Base-by-base conservation (phyloP, 2,888 invertebrate species). In the Lamellibrachia satsuma region DNA sequence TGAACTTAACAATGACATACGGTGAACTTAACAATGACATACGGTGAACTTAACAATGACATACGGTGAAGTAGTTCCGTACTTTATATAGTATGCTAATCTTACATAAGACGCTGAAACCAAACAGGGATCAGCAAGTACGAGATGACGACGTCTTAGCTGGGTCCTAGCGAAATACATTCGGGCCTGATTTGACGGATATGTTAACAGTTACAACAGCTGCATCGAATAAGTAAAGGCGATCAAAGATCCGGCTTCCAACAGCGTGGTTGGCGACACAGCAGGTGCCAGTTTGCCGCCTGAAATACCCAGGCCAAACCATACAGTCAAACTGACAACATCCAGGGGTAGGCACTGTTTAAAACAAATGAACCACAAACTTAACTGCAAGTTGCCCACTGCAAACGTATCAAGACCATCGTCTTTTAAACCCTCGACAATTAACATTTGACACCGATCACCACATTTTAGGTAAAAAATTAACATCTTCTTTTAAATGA, bases 111-210 rank as follows among this genome's bases (percentile, higher is more conserved):
- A 15, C 57, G 15, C 22, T 75, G 75, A 3, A 22, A 22, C 22
- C 22, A 7, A n/a, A 6, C 22, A 75, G 6, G 75, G 75, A 22
- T 75, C 75, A 75, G 75, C 1, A 15, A 22, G 75, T 75, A 75
- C 75, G 6, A 15, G 15, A 3, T 22, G 3, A 75, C 22, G 75
- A 4, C 75, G 22, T 15, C 6, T 3, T 75, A 11, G 6, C 6
- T 75, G 75, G 22, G n/a, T 11, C 22, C 75, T 75, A 4, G 22
- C 75, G 75, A 15, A 22, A 22, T n/a, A 22, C 22, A 22, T 75
- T 75, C 75, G 75, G 75, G 75, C 75, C 75, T 22, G 75, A n/a
- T 75, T 75, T 75, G 75, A 75, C 75, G n/a, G 75, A 75, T 75
- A 15, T 6, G 75, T 2, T 15, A 6, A 22, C 15, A 75, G n/a